Evolutionary conservation across 1,140 invertebrate species (phyloP), one percentile per base, ranked within the genome.

Genomic region (Habropoda laboriosa): DNA sequence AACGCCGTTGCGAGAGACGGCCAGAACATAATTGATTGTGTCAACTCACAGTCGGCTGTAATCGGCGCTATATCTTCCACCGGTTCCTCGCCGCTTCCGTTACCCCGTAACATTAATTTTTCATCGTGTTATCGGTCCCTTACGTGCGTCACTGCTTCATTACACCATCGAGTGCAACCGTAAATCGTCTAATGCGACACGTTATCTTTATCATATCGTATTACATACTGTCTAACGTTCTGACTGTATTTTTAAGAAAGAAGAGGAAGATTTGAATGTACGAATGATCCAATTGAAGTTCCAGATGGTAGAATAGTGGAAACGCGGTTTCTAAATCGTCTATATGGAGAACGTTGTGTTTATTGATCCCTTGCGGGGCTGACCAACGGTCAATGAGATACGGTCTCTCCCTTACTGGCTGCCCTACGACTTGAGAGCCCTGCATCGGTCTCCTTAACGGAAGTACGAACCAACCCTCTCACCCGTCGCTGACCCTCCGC

Each of bases 331-430:
- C 64, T 68, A 53, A 77, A 77, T 77, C 63, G 74, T 63, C 55
- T 49, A 49, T 40, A 55, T 38, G 60, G 76, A 82, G 73, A 78
- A 72, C 73, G 71, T 60, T n/a, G 80, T 82, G 67, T 80, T 85
- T 93, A 93, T 93, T 90, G 92, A 93, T 93, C 91, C 88, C 88
- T 82, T 77, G 86, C 80, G 87, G 84, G 88, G 85, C 89, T 92
- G 91, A 93, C 92, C 92, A 89, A 86, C 91, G 92, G 91, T 93
- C 92, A 93, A 93, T 93, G 91, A 93, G 92, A 93, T 92, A 93
- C 92, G 91, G 91, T 90, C 86, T 92, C 85, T 89, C 88, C 86
- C 88, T 76, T 77, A 67, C 66, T 86, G 76, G 66, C 81, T 81
- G 88, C 82, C 80, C 80, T 86, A 70, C 77, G 51, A 45, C 47